Evolutionary conservation across 92 coral and sea anemone genomes (phyloP).

Genomic region (Porites evermanni): DNA sequence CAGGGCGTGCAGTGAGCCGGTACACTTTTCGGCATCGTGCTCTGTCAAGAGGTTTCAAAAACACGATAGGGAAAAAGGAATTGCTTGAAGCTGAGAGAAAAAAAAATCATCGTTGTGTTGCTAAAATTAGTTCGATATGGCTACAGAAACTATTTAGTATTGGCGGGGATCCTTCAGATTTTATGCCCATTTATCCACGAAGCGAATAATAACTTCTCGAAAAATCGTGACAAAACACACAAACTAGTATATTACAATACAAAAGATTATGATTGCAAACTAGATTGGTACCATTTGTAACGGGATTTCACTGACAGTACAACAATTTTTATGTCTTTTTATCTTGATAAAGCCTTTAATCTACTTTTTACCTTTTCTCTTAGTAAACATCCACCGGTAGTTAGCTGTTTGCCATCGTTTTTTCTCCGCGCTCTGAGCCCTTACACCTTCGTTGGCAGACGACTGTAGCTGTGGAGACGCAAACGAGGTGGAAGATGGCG

Average conservation of each 20-base stretch:
- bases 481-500: constrained; percentile 14
- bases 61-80: background rate
- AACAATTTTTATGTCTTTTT: background rate
- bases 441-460: constrained; percentile 4
- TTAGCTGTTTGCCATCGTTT: constrained; percentile 99
- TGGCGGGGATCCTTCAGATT: constrained; percentile 19
- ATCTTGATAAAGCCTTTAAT: background rate
- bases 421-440: constrained; percentile 69
- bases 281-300: background rate
- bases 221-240: constrained; percentile 14
- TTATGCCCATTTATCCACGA: constrained; percentile 7
- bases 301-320: background rate
- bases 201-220: constrained; percentile 20
- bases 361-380: constrained; percentile 76
- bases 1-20: constrained; percentile 7
- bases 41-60: background rate
- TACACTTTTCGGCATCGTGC: background rate
- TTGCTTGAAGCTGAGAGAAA: background rate
- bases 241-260: background rate
- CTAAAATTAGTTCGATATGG: background rate
- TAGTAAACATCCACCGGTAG: constrained; percentile 99
- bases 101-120: background rate
- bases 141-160: background rate
- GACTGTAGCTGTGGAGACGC: constrained; percentile 6
- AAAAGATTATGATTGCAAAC: constrained; percentile 1